Base-by-base conservation (phyloP, 2,797 vertebrate genomes). In the Eutrigla gurnardus region DNA sequence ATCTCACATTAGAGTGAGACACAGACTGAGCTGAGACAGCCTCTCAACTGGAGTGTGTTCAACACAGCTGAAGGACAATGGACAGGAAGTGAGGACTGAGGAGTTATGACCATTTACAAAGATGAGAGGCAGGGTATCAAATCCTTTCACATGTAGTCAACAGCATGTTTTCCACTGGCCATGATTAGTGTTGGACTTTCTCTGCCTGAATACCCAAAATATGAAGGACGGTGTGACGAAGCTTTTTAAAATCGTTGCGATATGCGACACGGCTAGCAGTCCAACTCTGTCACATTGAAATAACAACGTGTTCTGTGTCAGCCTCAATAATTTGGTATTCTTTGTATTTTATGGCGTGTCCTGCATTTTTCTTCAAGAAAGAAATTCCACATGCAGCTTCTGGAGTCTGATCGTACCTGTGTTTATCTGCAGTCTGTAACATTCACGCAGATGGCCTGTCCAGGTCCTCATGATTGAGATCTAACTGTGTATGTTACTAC, bases 1-100 rank as follows among this genome's bases (percentile, higher is more conserved):
- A 92, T 90, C 83, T 92, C 84, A 81, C 91, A 90, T 86, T 47
- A 54, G 65, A 88, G 88, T 90, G 92, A 89, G 88, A 88, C 37
- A 47, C 81, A 82, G 88, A 86, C 87, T 54, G 74, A 84, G 73
- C 81, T 70, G 82, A 89, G 82, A 87, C 81, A 83, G 83, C 72
- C 67, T 76, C 50, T 76, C 73, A 73, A 66, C 58, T 87, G 88
- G 88, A 81, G 55, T 68, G 64, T 40, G 66, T 75, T 79, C 84
- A 88, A n/a, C 85, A 78, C 84, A 86, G 79, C 82, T 85, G 80
- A 78, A 79, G 57, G 17, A 54, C 65, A 76, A 43, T 62, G 61
- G 65, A 70, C 77, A 89, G 85, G 83, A 92, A 90, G 88, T 77
- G 42, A 77, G 72, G 65, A 68, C 73, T 76, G 55, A 77, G 55